phyloP scores from a whole-genome alignment of 1,140 invertebrate genomes.

The Agrilus planipennis region DNA sequence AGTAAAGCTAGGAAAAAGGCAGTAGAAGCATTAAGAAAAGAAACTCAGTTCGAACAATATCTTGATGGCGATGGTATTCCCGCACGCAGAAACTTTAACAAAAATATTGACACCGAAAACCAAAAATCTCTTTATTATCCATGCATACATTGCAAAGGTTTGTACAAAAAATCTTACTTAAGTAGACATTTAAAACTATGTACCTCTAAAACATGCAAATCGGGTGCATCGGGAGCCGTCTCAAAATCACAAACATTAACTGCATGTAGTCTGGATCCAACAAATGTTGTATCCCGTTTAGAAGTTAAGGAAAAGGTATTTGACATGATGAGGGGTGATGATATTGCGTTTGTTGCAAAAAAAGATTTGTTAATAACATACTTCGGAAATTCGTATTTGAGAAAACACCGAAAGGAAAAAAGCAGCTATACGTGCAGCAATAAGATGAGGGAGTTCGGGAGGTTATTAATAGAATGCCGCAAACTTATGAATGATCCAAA shows the following conservation, averaged over 20 bases:
- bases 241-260: slow-evolving; percentile 5
- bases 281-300: background rate
- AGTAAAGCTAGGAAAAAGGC: slow-evolving; percentile 10
- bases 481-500: slow-evolving; percentile 4
- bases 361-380: slow-evolving; percentile 5
- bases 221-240: background rate
- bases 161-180: slow-evolving; percentile 2
- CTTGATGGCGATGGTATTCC: slow-evolving; percentile 1
- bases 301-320: slow-evolving; percentile 8
- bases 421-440: slow-evolving; percentile 3
- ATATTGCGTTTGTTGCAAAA: slow-evolving; percentile 7
- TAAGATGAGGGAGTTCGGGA: slow-evolving; percentile 7
- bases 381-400: slow-evolving; percentile 5
- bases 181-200: background rate
- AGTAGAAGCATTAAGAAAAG: slow-evolving; percentile 8
- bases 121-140: background rate
- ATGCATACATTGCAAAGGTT: slow-evolving; percentile 3
- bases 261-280: slow-evolving; percentile 4
- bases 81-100: background rate
- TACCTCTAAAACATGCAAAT: background rate
- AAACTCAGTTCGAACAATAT: slow-evolving; percentile 11
- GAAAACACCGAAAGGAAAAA: slow-evolving; percentile 4
- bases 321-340: slow-evolving; percentile 5
- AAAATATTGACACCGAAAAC: too few species aligned
- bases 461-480: slow-evolving; percentile 1